phyloP scores from a whole-genome alignment of 2,888 invertebrate genomes.

The Heliothis peltigera region DNA sequence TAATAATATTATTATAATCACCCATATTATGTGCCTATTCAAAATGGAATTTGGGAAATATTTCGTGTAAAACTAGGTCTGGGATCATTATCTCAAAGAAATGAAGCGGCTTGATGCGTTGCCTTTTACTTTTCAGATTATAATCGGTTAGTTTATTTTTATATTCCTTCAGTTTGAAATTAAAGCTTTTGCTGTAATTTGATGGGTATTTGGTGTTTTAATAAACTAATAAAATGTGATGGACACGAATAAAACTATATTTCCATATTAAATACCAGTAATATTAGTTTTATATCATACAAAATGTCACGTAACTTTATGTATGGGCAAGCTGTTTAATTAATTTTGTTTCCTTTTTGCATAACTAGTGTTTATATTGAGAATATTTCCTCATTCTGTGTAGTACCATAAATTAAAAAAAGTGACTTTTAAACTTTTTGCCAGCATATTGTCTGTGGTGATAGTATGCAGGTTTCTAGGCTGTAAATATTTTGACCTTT shows the following conservation, averaged over 20 bases:
- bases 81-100: slow-evolving; percentile 24
- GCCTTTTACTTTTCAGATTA: slow-evolving; percentile 11
- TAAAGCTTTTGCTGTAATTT: no score
- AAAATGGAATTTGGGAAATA: slow-evolving; percentile 40
- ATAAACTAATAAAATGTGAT: slow-evolving; percentile 11
- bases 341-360: slow-evolving; percentile 26
- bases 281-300: slow-evolving; percentile 28
- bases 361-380: slow-evolving; percentile 22
- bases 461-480: slow-evolving; percentile 35
- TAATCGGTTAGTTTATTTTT: neutral
- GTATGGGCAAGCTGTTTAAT: slow-evolving; percentile 16
- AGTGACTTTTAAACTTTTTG: slow-evolving; percentile 1
- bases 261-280: slow-evolving; percentile 21
- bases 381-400: neutral
- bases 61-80: slow-evolving; percentile 35
- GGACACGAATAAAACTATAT: slow-evolving; percentile 6
- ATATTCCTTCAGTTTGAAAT: neutral
- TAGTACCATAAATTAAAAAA: neutral
- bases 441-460: slow-evolving; percentile 9
- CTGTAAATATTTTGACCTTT: slow-evolving; percentile 59
- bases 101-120: slow-evolving; percentile 10
- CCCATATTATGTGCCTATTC: slow-evolving; percentile 43
- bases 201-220: no score
- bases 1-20: slow-evolving; percentile 51
- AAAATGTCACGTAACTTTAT: slow-evolving; percentile 45